A percentile compares a stretch with the other conserved stretches of the same genome.
Evolutionary conservation across 2,888 invertebrate species (phyloP).

Genomic region (Phorcus lineatus): DNA sequence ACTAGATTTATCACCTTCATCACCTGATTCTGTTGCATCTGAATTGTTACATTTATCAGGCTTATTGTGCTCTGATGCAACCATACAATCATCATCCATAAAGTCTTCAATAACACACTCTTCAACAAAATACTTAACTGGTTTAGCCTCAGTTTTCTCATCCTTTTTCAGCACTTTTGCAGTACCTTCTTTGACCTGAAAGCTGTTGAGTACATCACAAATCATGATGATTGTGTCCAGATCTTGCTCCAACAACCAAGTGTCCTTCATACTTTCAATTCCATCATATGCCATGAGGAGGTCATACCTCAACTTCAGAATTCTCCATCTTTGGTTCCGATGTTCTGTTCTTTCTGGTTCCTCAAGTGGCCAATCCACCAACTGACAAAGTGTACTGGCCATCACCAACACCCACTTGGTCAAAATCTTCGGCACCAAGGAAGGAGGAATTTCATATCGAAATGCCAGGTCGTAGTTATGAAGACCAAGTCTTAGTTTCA

Average conservation of each 20-base stretch:
- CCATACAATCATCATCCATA: too few species aligned
- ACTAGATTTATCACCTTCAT: too few species aligned
- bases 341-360: constrained; percentile 3
- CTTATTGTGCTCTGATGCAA: too few species aligned
- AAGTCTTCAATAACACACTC: too few species aligned
- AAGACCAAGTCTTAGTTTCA: background rate
- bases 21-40: too few species aligned
- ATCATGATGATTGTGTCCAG: background rate
- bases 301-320: background rate
- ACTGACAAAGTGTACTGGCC: background rate
- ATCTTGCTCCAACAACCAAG: background rate
- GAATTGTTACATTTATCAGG: too few species aligned
- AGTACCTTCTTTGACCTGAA: background rate
- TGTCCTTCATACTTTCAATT: background rate
- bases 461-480: background rate
- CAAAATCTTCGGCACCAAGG: background rate
- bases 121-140: too few species aligned
- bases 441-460: background rate
- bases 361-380: background rate
- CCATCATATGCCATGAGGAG: constrained; percentile 6
- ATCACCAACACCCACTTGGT: background rate
- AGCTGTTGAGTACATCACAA: constrained; percentile 5
- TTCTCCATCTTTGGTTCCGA: background rate
- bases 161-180: too few species aligned
- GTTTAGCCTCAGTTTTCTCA: too few species aligned